Conservation (phyloP, 2,888 invertebrate genomes). For the Cephus spinipes region DNA sequence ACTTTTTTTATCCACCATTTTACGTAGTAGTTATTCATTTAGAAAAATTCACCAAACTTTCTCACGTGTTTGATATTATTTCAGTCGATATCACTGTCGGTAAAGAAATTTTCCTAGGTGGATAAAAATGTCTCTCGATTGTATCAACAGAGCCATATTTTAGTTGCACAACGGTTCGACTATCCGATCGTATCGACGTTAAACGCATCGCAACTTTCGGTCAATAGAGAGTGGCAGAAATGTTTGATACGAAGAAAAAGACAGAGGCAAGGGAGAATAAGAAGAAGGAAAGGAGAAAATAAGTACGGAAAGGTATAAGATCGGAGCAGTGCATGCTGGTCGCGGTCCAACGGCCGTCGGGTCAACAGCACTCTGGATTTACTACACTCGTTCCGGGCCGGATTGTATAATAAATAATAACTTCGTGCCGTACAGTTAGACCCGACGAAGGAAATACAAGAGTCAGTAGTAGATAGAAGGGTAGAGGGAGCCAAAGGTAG, state of each 20-base stretch:
- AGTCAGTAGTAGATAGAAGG: background rate
- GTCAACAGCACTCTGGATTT: conserved; percentile 60
- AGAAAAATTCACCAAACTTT: background rate
- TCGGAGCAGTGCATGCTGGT: conserved; percentile 40
- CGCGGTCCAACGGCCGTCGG: conserved; percentile 58
- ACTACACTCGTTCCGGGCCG: conserved; percentile 40
- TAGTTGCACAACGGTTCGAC: background rate
- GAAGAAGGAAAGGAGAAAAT: conserved; percentile 3
- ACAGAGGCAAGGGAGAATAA: background rate
- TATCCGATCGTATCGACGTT: background rate
- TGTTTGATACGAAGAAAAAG: background rate
- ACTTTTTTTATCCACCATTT: background rate
- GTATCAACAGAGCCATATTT: background rate
- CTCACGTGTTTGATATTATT: background rate
- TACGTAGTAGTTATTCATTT: background rate
- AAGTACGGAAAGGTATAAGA: conserved; percentile 8
- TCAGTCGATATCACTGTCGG: background rate
- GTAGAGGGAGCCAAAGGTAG: background rate
- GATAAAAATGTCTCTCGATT: background rate
- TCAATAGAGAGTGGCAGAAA: background rate
- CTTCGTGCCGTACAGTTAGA: conserved; percentile 2
- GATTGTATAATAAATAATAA: conserved; percentile 52
- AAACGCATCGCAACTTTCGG: background rate
- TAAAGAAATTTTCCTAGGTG: background rate
- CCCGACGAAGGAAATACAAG: background rate